Percentiles rank a stretch among this genome's conserved stretches.
Evolutionary conservation across 2,888 invertebrate genomes (phyloP).

Genomic region (Camponotus fellah): DNA sequence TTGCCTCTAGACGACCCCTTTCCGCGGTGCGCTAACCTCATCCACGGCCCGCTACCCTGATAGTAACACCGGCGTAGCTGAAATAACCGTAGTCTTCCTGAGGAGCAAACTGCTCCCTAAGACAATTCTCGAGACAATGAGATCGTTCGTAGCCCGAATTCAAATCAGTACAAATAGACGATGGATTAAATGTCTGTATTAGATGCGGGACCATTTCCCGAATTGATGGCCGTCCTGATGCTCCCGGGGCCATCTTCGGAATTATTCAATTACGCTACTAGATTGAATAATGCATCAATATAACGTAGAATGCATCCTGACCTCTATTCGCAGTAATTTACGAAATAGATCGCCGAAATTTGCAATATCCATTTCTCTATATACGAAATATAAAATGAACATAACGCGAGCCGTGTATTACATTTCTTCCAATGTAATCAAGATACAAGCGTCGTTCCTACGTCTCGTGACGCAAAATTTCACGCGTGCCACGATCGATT

Average conservation of each 20-base stretch:
- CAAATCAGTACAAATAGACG: slow-evolving; percentile 68
- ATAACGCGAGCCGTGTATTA: not conserved
- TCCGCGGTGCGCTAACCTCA: slow-evolving; percentile 79
- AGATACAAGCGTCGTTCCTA: not conserved
- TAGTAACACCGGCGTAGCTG: slow-evolving; percentile 65
- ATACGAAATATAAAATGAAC: not conserved
- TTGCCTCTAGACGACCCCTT: slow-evolving; percentile 82
- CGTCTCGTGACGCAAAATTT: not conserved
- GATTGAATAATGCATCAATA: slow-evolving; percentile 33
- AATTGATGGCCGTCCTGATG: slow-evolving; percentile 39
- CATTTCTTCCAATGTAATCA: not conserved
- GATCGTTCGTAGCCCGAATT: slow-evolving; percentile 70
- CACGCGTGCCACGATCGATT: slow-evolving; percentile 38
- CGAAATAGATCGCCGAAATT: not conserved
- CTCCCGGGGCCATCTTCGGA: slow-evolving; percentile 21
- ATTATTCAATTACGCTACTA: slow-evolving; percentile 46
- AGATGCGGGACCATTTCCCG: slow-evolving; percentile 27
- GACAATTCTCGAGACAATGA: slow-evolving; percentile 72
- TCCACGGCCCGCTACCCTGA: slow-evolving; percentile 67
- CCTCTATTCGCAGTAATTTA: not conserved
- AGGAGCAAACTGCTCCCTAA: slow-evolving; percentile 67
- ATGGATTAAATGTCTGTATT: slow-evolving; percentile 49
- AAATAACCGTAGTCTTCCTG: slow-evolving; percentile 71
- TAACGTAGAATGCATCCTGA: not conserved
- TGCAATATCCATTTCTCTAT: not conserved